Evolutionary conservation across 2,797 vertebrate genomes (phyloP), one percentile per base, ranked within the genome.

Genomic region (Paratrypauchen microcephalus): DNA sequence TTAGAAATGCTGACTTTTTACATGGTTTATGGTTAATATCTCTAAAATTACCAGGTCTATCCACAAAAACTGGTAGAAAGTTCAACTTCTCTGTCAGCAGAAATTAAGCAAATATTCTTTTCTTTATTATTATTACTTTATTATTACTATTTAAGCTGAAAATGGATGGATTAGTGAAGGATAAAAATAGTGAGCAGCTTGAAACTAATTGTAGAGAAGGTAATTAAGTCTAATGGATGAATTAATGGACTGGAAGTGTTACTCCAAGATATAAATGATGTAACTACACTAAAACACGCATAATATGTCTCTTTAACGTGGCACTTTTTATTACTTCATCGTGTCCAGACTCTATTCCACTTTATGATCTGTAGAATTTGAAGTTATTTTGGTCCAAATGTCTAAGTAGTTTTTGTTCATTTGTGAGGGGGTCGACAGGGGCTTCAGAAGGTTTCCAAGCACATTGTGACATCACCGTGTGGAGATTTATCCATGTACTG

Each of bases 391-490:
- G 83, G 76, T 85, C 81, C 70, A 75, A 47, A 58, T 75, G 78
- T 73, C 80, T 88, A 78, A 82, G 86, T 88, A 83, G 85, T 91
- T 88, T 76, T 70, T 79, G 62, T 70, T 83, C 75, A 80, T 88
- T 90, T 86, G 63, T 65, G 81, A 85, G 86, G 80, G 83, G 88
- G 86, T 90, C 77, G 83, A 86, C 78, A 79, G 86, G 90, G 87
- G 91, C 88, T 89, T 86, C 76, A 86, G 21, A 85, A 72, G 87
- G 86, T 90, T 91, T 88, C 85, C 83, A 92, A 94, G 92, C 93
- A 92, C 92, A 93, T 93, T 87, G 23, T 83, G 73, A 91, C 87
- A 83, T 90, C n/a, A 80, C 80, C 63, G 79, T 87, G 82, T 83
- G 85, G 81, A 85, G 82, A 85, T 85, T 73, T 90, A 74, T 90